phyloP scores from a whole-genome alignment of 2,888 invertebrate genomes.

The Lacanobia oleracea region DNA sequence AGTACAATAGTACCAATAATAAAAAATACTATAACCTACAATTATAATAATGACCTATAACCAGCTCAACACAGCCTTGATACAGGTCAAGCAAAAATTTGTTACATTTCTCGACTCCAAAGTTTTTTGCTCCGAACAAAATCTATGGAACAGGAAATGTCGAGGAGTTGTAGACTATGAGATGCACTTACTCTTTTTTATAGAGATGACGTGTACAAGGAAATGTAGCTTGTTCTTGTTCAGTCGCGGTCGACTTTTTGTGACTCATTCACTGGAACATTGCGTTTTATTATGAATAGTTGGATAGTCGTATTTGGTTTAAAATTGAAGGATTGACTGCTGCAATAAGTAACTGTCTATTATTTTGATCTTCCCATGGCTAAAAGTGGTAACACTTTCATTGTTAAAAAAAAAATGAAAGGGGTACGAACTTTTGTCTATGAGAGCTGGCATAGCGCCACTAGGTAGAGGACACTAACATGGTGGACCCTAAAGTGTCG shows the following conservation, averaged over 20 bases:
- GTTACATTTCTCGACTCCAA: conserved; percentile 3
- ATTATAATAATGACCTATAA: conserved; percentile 10
- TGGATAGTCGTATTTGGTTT: neutral
- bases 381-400: too few relatives aligned
- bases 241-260: conserved; percentile 35
- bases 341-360: neutral
- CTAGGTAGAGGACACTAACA: too few relatives aligned
- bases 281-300: conserved; percentile 4
- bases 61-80: neutral
- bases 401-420: too few relatives aligned
- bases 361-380: neutral
- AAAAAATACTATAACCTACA: neutral
- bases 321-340: neutral
- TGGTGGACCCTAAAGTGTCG: too few relatives aligned
- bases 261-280: conserved; percentile 40
- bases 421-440: too few relatives aligned
- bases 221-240: conserved; percentile 35
- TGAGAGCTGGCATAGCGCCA: too few relatives aligned
- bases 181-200: conserved; percentile 51
- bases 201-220: conserved; percentile 47
- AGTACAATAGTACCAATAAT: too few relatives aligned
- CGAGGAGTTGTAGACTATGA: conserved; percentile 17
- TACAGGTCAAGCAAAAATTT: conserved; percentile 28
- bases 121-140: conserved; percentile 21
- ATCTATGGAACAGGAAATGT: conserved; percentile 46